Base-by-base conservation (phyloP, 2,113 vertebrate genomes). In the Pipra filicauda region DNA sequence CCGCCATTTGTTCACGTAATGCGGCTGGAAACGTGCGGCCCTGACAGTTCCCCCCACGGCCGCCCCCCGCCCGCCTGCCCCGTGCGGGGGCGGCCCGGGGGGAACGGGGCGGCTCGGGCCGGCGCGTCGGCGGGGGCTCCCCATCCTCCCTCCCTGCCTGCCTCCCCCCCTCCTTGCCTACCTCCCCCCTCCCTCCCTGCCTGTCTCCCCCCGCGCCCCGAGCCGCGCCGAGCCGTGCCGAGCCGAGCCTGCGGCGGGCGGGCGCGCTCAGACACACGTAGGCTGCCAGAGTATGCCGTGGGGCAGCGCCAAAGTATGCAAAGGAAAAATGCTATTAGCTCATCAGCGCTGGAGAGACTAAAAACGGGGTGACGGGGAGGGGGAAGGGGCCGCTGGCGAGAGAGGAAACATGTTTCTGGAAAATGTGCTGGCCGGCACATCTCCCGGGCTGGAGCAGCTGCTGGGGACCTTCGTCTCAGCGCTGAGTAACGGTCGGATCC, bases 241-340 rank as follows among this genome's bases (percentile, higher is more conserved):
- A 89, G 94, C 94, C 91, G 95, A 91, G 94, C 95, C 93, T 96
- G 97, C 96, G 97, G 97, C 92, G 58, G 89, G 69, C 92, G 96
- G 91, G 90, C 96, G 97, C 95, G 95, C 97, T 97, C 97, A 98
- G 98, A 98, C 97, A 97, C 96, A 88, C 91, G 41, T 86, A 93
- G 97, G 76, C 97, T 97, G 98, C 98, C 97, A 97, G 98, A 97
- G 81, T 97, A 98, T 97, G 98, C 98, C 94, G 64, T 96, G 76
- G 96, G 97, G 84, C 95, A 92, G 91, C 57, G 97, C 97, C 97
- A 98, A 98, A 98, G 80, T 98, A 98, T 98, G 98, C 98, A 98
- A 77, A 74, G 97, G 96, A 98, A 98, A 98, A 97, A 98, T 98
- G 98, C 97, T 98, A 97, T 98, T 97, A 98, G 97, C 97, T 98